Conservation (phyloP, 2,797 vertebrate genomes). For the Perodicticus potto region DNA sequence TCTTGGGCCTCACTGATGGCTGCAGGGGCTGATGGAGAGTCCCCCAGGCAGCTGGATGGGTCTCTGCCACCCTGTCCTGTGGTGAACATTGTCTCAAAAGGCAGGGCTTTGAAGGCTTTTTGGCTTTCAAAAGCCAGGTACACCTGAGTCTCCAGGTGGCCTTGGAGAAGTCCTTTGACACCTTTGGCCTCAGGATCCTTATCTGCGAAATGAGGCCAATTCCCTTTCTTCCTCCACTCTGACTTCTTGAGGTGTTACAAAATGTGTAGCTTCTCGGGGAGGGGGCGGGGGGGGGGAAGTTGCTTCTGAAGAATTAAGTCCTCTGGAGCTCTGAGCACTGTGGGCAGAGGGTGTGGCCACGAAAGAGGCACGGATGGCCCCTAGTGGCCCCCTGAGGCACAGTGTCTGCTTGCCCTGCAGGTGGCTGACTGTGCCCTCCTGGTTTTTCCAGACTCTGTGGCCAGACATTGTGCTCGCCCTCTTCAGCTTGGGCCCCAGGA, state of each 20-base stretch:
- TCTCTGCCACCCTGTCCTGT: background rate
- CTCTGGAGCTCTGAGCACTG: background rate
- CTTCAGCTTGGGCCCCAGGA: background rate
- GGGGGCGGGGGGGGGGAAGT: background rate
- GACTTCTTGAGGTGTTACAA: background rate
- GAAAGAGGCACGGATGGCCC: background rate
- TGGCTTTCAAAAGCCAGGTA: background rate
- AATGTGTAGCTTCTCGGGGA: background rate
- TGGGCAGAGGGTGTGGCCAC: background rate
- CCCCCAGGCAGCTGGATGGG: background rate
- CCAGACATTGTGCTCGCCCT: background rate
- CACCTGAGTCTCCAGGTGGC: background rate
- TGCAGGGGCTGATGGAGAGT: background rate
- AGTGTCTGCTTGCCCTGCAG: background rate
- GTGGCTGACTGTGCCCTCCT: background rate
- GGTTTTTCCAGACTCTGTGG: background rate
- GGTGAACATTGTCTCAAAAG: background rate
- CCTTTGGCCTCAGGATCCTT: background rate
- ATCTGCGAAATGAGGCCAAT: slow-evolving; percentile 36
- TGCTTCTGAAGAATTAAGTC: background rate
- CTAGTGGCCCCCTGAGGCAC: fast-evolving
- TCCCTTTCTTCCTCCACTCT: background rate
- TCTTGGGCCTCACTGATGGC: background rate
- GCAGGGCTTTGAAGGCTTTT: background rate
- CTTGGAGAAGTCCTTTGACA: background rate